These are phyloP conservation scores for Zaprionus gabonicus DNA, from an alignment of 1,140 invertebrate genomes.

Conservation along the genomic window DNA sequence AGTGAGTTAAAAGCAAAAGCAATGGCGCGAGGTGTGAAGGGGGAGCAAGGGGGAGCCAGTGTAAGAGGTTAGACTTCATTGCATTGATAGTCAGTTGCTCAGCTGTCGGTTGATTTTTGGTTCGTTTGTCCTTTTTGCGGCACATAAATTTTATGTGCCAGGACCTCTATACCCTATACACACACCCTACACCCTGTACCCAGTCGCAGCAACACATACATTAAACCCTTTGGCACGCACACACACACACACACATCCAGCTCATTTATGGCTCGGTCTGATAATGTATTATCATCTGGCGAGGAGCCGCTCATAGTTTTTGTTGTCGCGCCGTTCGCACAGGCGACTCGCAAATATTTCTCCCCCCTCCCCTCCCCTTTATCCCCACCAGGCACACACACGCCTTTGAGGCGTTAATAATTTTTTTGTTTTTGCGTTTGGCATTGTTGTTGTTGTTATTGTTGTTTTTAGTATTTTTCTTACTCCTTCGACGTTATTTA, in stretches of 20 bases:
- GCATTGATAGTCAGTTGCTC: constrained; percentile 55
- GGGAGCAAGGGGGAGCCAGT: neutral
- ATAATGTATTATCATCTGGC: constrained; percentile 64
- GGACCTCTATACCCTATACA: constrained; percentile 23
- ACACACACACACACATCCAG: constrained; percentile 35
- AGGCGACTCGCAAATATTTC: constrained; percentile 34
- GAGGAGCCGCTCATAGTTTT: constrained; percentile 40
- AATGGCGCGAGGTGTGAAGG: neutral
- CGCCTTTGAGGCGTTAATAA: constrained; percentile 65
- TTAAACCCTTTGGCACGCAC: constrained; percentile 41
- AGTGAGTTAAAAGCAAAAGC: constrained; percentile 11
- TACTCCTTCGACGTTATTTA: constrained; percentile 69
- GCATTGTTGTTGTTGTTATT: constrained; percentile 3
- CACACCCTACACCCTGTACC: constrained; percentile 3
- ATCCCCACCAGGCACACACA: neutral
- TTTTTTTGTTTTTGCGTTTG: constrained; percentile 44
- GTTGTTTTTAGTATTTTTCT: constrained; percentile 47
- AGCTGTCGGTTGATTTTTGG: constrained; percentile 70
- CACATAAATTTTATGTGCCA: constrained; percentile 76
- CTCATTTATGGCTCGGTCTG: constrained; percentile 67
- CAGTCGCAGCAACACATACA: neutral
- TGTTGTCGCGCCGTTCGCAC: constrained; percentile 32
- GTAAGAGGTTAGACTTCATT: constrained; percentile 37
- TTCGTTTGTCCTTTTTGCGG: constrained; percentile 64
- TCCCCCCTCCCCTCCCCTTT: too few relatives aligned